Conservation (phyloP, 2,797 vertebrate genomes). For the Cossypha heuglini region DNA sequence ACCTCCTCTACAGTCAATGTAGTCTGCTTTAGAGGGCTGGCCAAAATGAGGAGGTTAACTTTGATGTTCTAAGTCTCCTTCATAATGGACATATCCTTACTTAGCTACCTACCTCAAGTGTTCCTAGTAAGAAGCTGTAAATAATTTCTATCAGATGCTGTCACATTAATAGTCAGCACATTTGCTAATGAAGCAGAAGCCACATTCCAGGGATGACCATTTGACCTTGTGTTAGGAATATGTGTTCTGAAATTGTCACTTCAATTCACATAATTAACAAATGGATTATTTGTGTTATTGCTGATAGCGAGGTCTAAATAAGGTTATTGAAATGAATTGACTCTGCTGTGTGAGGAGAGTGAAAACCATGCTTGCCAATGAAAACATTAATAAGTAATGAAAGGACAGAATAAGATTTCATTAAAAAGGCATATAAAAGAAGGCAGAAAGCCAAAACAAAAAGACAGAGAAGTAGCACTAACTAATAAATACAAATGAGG, state of each 20-base stretch:
- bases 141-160: not conserved
- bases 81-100: not conserved
- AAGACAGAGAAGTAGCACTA: not conserved
- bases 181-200: not conserved
- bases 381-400: slow-evolving; percentile 30
- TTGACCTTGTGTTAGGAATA: not conserved
- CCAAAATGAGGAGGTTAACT: not conserved
- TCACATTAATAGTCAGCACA: not conserved
- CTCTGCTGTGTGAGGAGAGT: not conserved
- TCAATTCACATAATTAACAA: not conserved
- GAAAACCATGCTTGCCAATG: not conserved
- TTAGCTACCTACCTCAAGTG: not conserved
- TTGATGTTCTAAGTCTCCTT: not conserved
- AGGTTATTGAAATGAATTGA: slow-evolving; percentile 23
- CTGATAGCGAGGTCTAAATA: not conserved
- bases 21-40: not conserved
- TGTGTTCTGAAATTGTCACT: not conserved
- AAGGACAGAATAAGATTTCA: not conserved
- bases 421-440: not conserved
- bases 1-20: not conserved
- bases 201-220: not conserved
- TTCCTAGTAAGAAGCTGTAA: not conserved
- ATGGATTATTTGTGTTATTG: not conserved
- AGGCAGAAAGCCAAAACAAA: not conserved
- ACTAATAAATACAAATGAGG: slow-evolving; percentile 1